Percentiles rank a stretch among this genome's conserved stretches.
Conservation (phyloP, 2,113 vertebrate genomes). For the Oreochromis spilurus region DNA sequence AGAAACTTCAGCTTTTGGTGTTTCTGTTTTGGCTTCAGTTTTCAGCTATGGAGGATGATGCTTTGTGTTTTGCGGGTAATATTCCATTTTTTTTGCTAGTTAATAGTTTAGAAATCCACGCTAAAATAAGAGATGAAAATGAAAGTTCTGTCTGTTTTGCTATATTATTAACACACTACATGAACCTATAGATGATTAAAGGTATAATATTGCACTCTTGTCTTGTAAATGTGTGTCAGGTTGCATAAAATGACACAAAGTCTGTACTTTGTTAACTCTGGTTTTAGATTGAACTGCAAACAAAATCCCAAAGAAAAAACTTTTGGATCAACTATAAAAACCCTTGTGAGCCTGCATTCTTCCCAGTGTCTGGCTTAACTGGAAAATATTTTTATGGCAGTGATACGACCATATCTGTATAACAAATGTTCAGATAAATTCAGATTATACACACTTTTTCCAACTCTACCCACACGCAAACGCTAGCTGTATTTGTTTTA, state of each 20-base stretch:
- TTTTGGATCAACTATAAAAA: not conserved
- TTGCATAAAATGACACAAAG: not conserved
- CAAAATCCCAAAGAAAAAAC: not conserved
- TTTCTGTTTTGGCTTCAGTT: not conserved
- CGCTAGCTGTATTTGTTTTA: not conserved
- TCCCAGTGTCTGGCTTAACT: not conserved
- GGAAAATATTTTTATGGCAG: conserved; percentile 5
- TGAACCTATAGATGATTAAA: not conserved
- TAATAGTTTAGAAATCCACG: not conserved
- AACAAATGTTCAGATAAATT: conserved; percentile 4
- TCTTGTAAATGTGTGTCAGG: not conserved
- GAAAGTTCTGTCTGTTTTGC: not conserved
- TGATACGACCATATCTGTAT: not conserved
- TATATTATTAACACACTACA: not conserved
- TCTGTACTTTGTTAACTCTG: not conserved
- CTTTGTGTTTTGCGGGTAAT: not conserved
- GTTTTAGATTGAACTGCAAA: not conserved
- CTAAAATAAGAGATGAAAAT: not conserved
- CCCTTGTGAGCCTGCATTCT: not conserved
- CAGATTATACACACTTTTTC: not conserved
- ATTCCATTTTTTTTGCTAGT: not conserved
- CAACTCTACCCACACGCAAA: not conserved
- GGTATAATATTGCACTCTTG: not conserved
- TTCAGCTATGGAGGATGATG: not conserved
- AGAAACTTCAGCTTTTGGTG: not conserved